Evolutionary conservation across 2,113 vertebrate genomes (phyloP), one percentile per base, ranked within the genome.

Genomic region (Cyphomyrus plagiostoma): DNA sequence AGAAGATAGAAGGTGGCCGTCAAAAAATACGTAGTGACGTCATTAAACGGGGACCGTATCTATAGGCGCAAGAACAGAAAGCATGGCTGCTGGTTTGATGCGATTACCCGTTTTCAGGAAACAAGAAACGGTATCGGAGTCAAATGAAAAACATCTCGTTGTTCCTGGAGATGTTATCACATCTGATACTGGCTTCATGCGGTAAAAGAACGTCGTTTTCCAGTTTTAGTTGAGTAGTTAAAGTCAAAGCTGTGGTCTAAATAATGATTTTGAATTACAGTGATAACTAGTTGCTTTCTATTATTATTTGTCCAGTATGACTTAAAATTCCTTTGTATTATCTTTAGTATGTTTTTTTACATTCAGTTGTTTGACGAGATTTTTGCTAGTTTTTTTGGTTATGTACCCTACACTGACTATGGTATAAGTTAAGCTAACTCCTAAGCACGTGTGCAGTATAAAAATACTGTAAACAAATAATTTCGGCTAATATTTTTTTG

Each of bases 11-110:
- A 30, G 11, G n/a, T n/a, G 23, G 26, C n/a, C 8, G 26, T 30
- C 62, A 70, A 26, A 70, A 70, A 13, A 8, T 9, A 11, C 0
- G 50, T 19, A 42, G 19, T 89, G 87, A 86, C 46, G 90, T 89
- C 87, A 90, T 74, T 42, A 84, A 88, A 56, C 39, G 23, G 70
- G 70, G 86, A 19, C 62, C 13, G 52, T 42, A 56, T 30, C 50
- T 19, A 56, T 15, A 48, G 3, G 3, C 1, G 0, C 91, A 39
- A 66, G 23, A n/a, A 62, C 52, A 39, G 0, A 0, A 90, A 96
- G 96, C 92, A 99, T 99, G 98, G 98, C 98, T 8, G 95, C 93
- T 21, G 97, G 94, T 77, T 96, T 99, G 95, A 96, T 99, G 95
- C 93, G 98, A 92, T 92, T 99, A 53, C 97, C 97, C 0, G 94